Evolutionary conservation across 2,113 vertebrate genomes (phyloP), one percentile per base, ranked within the genome.

Genomic region (Hirundichthys speculiger): DNA sequence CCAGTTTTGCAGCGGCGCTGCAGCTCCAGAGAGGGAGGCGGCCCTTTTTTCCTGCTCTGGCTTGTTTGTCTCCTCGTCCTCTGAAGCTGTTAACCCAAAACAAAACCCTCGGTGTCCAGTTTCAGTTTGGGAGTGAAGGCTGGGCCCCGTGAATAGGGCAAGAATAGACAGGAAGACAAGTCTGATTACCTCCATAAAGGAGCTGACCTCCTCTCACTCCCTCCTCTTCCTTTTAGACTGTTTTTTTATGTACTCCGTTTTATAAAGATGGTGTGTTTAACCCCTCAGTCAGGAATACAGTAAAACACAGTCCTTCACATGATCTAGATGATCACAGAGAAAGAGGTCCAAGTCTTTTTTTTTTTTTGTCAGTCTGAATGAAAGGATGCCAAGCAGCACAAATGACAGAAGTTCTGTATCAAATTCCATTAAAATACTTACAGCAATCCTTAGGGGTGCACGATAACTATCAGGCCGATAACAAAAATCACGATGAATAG

Each of bases 151-250:
- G 79, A 93, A 82, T 76, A 80, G 77, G 79, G 20, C 85, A 78
- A 77, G 83, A 86, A 86, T 80, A 76, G 72, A 86, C 87, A 93
- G 88, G 83, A 80, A 88, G 85, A 90, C 72, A 68, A 87, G 87
- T 80, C 75, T 67, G 83, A 86, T 90, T 91, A 86, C 87, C 81
- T 85, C 73, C 83, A 82, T 82, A 88, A 88, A 89, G 85, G 87
- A 83, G 64, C 75, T 87, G 80, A 92, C 90, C 88, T 89, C 84
- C 87, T 46, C 48, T 76, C 82, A 56, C 76, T 88, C 85, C 63
- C 71, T 62, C 74, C 22, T 62, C 54, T 55, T 6, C 39, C n/a
- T 47, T 67, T 68, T 54, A 57, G 27, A 19, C 18, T 13, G 20
- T 38, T 38, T 38, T 38, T 53, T 27, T 20, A 53, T 34, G 18